Percentiles rank a stretch among this genome's conserved stretches.
These are phyloP conservation scores for Zaprionus nigranus DNA, from an alignment of 1,140 invertebrate species.

Conservation along the genomic window DNA sequence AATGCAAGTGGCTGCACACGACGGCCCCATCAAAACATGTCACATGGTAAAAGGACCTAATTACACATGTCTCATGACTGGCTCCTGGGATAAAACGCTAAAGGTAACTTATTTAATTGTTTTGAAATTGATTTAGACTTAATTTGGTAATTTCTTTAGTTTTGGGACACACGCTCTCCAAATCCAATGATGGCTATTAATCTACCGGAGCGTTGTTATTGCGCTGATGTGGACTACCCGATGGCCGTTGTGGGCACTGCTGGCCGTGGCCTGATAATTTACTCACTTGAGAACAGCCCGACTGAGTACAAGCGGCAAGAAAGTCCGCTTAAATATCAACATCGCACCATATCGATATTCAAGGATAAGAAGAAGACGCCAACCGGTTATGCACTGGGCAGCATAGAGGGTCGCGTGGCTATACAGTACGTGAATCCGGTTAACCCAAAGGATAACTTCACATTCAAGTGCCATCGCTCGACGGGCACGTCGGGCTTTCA, in stretches of 20 bases:
- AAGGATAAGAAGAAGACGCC: constrained; percentile 91
- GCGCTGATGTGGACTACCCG: constrained; percentile 98
- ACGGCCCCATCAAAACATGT: constrained; percentile 97
- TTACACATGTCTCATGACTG: constrained; percentile 99
- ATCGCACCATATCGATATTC: constrained; percentile 97
- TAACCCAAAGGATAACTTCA: constrained; percentile 99
- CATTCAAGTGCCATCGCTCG: constrained; percentile 99
- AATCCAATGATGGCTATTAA: constrained; percentile 95
- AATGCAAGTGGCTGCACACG: constrained; percentile 97
- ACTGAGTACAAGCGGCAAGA: constrained; percentile 97
- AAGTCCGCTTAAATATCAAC: constrained; percentile 97
- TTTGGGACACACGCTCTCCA: constrained; percentile 97
- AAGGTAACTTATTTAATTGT: constrained; percentile 87
- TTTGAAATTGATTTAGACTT: not conserved
- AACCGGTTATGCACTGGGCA: constrained; percentile 94
- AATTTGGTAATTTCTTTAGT: constrained; percentile 86
- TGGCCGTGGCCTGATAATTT: constrained; percentile 95
- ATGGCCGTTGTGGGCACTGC: constrained; percentile 99
- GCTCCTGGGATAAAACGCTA: constrained; percentile 99
- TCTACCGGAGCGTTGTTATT: constrained; percentile 97
- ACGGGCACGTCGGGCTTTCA: constrained; percentile 90
- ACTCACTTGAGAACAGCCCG: constrained; percentile 97
- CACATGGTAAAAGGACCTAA: constrained; percentile 98
- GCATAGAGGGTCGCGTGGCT: constrained; percentile 97
- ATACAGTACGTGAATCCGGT: constrained; percentile 97